phyloP scores from a whole-genome alignment of 2,113 vertebrate species.

The Spermophilus dauricus region DNA sequence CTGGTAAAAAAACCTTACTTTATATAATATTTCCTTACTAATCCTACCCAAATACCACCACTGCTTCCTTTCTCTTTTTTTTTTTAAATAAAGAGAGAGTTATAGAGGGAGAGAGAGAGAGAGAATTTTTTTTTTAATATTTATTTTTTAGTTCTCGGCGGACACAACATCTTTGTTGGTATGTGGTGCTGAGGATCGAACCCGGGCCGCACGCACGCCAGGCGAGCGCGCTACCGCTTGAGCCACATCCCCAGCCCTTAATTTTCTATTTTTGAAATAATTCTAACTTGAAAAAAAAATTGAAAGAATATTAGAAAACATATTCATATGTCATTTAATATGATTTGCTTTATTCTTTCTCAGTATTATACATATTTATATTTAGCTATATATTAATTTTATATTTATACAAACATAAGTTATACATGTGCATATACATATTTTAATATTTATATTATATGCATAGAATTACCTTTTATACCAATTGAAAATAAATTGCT shows the following conservation, averaged over 20 bases:
- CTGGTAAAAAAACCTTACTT: neutral
- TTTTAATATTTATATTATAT: neutral
- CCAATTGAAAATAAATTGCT: neutral
- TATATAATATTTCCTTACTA: neutral
- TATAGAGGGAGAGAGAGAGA: too few species aligned
- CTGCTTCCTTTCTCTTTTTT: neutral
- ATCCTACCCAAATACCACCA: neutral
- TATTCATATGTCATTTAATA: neutral
- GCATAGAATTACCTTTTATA: neutral
- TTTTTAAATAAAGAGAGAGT: too few species aligned
- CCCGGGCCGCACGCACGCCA: too few species aligned
- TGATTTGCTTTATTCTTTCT: neutral
- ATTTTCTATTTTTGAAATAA: conserved; percentile 23
- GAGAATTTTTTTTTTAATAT: too few species aligned
- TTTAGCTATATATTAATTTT: neutral
- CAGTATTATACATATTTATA: neutral
- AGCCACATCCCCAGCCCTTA: too few species aligned
- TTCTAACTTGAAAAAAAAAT: neutral
- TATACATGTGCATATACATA: neutral
- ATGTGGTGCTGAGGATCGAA: too few species aligned
- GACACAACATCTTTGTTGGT: too few species aligned
- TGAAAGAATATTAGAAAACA: neutral
- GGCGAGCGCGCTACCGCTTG: too few species aligned
- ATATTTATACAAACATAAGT: neutral
- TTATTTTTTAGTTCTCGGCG: too few species aligned